Percentiles rank a stretch among this genome's conserved stretches.
phyloP scores from a whole-genome alignment of 2,797 vertebrate species.

The Mycteria americana region DNA sequence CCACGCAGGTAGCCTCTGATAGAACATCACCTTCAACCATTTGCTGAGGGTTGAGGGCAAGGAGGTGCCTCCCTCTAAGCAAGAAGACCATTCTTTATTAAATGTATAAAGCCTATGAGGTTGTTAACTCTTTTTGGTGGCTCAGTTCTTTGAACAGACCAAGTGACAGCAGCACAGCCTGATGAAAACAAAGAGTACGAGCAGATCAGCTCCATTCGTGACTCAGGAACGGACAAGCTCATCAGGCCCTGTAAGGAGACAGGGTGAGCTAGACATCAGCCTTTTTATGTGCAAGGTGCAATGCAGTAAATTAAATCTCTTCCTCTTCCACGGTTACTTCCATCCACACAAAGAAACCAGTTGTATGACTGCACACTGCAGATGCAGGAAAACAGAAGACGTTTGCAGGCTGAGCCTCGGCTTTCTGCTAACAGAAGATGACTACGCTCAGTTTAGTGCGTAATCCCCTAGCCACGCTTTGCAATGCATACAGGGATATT shows the following conservation, averaged over 20 bases:
- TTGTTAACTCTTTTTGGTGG: neutral
- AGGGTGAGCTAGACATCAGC: neutral
- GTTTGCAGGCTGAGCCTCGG: neutral
- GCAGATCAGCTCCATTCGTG: neutral
- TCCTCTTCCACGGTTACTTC: neutral
- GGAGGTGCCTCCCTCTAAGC: neutral
- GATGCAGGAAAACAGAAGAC: neutral
- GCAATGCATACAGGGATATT: neutral
- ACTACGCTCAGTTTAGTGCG: too few relatives aligned
- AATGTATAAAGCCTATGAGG: neutral
- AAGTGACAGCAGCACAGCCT: neutral
- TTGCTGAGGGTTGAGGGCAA: neutral
- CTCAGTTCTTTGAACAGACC: neutral
- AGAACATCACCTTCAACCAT: neutral
- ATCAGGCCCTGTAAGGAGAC: neutral
- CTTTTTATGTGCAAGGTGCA: neutral
- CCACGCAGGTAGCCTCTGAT: neutral
- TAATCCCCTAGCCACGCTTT: neutral
- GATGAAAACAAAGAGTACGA: slow-evolving; percentile 25
- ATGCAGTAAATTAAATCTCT: neutral
- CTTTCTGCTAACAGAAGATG: neutral
- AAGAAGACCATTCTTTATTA: neutral
- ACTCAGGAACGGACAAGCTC: neutral
- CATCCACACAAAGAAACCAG: neutral
- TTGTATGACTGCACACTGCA: neutral